Base-by-base conservation (phyloP, 2,797 vertebrate genomes). In the Fratercula arctica region DNA sequence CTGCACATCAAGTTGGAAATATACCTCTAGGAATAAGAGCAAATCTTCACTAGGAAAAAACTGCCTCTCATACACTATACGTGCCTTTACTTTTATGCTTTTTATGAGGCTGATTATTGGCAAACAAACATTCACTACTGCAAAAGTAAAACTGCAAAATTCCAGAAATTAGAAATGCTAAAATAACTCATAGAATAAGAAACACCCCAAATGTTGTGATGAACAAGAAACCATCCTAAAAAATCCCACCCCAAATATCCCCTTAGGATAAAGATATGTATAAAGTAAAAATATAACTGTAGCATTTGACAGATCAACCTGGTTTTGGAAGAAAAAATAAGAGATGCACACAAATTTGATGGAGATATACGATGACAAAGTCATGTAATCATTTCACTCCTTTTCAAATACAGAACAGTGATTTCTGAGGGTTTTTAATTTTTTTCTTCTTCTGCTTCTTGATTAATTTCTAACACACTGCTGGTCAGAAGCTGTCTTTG, bases 381-480 rank as follows among this genome's bases (percentile, higher is more conserved):
- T 78, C 50, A 73, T 66, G 12, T 10, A 92, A 59, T 76, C 78
- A 91, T 85, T 83, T 93, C 18, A 78, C 25, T 88, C 31, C 70
- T 68, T 93, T 91, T 59, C 81, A 93, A 95, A 90, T 57, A 93
- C 7, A 80, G 19, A 96, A 26, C 46, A 82, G 41, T 53, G 57
- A 69, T 89, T 74, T 92, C 41, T 45, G 37, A 69, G 19, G 16
- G 8, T 0, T 64, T 92, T 90, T 39, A n/a, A 51, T 79, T 87
- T 85, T 78, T 93, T 77, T 59, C 66, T 96, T 96, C 79, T 61
- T 85, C 70, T 80, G 33, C 31, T 94, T 86, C 67, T 78, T 96
- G 61, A 95, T 66, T 85, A 33, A 46, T 92, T 97, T 97, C 56
- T 92, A 83, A 64, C 73, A 66, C 0, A 3, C 43, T 88, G 60